Percentiles rank a stretch among this genome's conserved stretches.
Conservation (phyloP, 1,140 invertebrate genomes). For the Papilio polyxenes region DNA sequence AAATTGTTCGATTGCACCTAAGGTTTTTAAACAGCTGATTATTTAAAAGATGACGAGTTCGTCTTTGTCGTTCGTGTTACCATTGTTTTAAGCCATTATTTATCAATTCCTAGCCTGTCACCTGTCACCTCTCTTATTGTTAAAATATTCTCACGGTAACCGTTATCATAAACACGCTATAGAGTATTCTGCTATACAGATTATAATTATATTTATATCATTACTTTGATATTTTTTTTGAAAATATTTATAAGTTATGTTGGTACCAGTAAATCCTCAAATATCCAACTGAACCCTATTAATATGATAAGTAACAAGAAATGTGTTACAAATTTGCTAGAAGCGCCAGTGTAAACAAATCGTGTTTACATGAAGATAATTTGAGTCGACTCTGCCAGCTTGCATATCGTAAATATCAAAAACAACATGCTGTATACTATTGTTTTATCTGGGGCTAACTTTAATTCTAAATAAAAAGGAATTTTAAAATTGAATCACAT, state of each 20-base stretch:
- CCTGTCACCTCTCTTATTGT: constrained; percentile 18
- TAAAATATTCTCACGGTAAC: constrained; percentile 2
- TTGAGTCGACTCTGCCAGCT: neutral
- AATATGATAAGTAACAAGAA: neutral
- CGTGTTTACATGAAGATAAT: constrained; percentile 11
- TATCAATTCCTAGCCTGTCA: neutral
- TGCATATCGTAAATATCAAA: constrained; percentile 12
- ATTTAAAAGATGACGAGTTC: neutral
- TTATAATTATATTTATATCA: neutral
- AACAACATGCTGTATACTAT: neutral
- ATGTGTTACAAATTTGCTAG: neutral
- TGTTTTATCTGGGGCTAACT: too few species aligned
- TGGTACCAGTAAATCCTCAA: neutral
- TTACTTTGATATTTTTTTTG: neutral
- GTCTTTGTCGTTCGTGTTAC: neutral
- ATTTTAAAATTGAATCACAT: too few species aligned
- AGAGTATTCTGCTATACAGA: neutral
- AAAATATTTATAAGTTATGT: neutral
- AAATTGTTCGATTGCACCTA: neutral
- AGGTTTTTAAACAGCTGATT: neutral
- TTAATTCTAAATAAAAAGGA: too few species aligned
- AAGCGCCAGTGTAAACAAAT: neutral
- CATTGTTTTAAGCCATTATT: neutral
- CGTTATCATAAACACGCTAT: neutral
- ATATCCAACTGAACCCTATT: neutral